Conservation (phyloP, 2,797 vertebrate species). For the Gallinago solitaria region DNA sequence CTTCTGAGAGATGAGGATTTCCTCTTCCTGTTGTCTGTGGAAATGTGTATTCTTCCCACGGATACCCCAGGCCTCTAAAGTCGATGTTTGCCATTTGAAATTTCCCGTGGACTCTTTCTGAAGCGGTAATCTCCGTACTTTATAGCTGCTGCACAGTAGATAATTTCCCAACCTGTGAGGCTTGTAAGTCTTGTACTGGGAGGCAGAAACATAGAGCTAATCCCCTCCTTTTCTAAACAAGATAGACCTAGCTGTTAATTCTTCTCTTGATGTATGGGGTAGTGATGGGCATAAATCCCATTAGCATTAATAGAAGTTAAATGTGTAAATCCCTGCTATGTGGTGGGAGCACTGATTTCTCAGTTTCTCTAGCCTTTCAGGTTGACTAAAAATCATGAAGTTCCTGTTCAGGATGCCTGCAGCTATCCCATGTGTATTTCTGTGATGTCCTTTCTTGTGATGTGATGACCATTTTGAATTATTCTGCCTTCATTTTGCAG, state of each 20-base stretch:
- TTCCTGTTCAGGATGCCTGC: background rate
- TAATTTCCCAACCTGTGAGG: background rate
- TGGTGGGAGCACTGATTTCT: slow-evolving; percentile 4
- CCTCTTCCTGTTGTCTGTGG: background rate
- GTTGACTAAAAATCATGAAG: background rate
- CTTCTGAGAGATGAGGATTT: background rate
- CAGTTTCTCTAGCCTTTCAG: background rate
- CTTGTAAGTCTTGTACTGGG: background rate
- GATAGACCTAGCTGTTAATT: slow-evolving; percentile 18
- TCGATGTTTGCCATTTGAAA: background rate
- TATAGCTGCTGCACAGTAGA: background rate
- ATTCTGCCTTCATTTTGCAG: background rate
- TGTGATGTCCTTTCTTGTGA: background rate
- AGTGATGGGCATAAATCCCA: slow-evolving; percentile 23
- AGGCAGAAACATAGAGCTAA: slow-evolving; percentile 31
- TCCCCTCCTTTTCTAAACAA: slow-evolving; percentile 8
- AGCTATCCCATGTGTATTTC: background rate
- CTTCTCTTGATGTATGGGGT: background rate
- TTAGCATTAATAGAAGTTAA: slow-evolving; percentile 34
- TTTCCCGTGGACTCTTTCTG: background rate
- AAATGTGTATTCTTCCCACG: background rate
- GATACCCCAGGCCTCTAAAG: background rate
- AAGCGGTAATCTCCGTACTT: background rate
- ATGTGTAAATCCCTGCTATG: background rate
- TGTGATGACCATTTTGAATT: background rate